Evolutionary conservation across 2,888 invertebrate species (phyloP), one percentile per base, ranked within the genome.

Genomic region (Coelopa pilipes): DNA sequence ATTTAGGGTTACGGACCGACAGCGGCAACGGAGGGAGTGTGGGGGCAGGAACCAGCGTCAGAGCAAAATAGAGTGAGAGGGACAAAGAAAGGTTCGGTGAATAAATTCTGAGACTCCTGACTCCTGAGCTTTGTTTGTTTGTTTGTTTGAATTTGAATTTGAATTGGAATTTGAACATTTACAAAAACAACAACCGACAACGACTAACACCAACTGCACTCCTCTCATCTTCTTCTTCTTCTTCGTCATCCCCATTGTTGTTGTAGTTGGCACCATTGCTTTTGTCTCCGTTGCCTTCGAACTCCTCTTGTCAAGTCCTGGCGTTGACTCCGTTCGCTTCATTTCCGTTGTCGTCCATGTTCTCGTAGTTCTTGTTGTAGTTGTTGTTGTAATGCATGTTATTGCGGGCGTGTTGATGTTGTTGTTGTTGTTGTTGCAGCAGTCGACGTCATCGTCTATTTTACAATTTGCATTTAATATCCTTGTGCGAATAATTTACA

Each of bases 401-500:
- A 34, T 24, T 57, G 19, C 46, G n/a, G 47, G 15, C 24, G 59
- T 49, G 62, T 73, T 34, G 67, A 68, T 67, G 19, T 70, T 65
- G 50, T 19, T 59, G 15, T 70, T 65, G 50, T 19, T 47, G 53
- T 53, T 21, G 59, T 46, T 78, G 80, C 81, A 79, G 80, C 81
- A 82, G 79, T 82, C 80, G 78, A 82, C 79, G 79, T 82, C 80
- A 79, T 84, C 75, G 76, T 80, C 79, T 78, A 75, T 77, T 79
- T 80, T 76, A 78, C 79, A 81, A 81, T 82, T 86, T 86, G 84
- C 86, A 86, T 87, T 86, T 86, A 87, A 87, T 86, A 86, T 86
- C 87, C 86, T 86, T 84, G 86, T 86, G 87, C 85, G 87, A 85
- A 87, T 87, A 86, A 86, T 87, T 86, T 86, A 86, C 86, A 86